These are phyloP conservation scores for Corythoichthys intestinalis DNA, from an alignment of 2,113 vertebrate species.

Conservation along the genomic window DNA sequence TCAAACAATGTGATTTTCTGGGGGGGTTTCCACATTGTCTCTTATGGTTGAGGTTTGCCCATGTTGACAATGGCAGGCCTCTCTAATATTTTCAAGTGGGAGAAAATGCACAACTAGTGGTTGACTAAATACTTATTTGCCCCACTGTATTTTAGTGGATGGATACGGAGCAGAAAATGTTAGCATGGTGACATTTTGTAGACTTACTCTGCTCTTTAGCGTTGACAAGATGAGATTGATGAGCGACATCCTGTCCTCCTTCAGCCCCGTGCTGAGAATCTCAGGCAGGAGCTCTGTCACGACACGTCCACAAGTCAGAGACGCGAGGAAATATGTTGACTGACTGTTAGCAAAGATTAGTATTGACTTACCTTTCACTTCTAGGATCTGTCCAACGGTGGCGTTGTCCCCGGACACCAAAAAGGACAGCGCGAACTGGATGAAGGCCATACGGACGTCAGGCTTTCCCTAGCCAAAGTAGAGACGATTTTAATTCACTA, in stretches of 20 bases:
- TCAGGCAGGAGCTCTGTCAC: constrained; percentile 83
- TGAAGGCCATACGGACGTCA: constrained; percentile 88
- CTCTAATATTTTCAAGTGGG: too few species aligned
- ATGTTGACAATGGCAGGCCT: too few species aligned
- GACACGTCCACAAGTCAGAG: constrained; percentile 8
- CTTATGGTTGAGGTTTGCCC: too few species aligned
- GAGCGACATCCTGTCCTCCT: constrained; percentile 86
- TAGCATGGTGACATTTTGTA: neutral
- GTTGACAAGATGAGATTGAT: constrained; percentile 86
- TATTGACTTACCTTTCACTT: constrained; percentile 81
- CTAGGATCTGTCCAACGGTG: constrained; percentile 80
- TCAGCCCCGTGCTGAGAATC: constrained; percentile 83
- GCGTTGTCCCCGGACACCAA: constrained; percentile 83
- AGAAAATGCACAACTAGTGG: too few species aligned
- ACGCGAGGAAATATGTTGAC: neutral
- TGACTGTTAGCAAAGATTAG: neutral
- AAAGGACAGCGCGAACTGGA: constrained; percentile 89
- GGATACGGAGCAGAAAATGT: neutral
- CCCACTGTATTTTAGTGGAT: too few species aligned
- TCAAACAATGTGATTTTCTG: too few species aligned
- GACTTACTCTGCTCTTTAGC: constrained; percentile 81
- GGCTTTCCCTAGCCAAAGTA: constrained; percentile 70
- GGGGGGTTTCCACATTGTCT: too few species aligned
- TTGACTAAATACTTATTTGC: too few species aligned
- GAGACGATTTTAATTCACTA: too few species aligned